Evolutionary conservation across 2,888 invertebrate genomes (phyloP), one percentile per base, ranked within the genome.

Genomic region (Branchipolynoe longqiensis): DNA sequence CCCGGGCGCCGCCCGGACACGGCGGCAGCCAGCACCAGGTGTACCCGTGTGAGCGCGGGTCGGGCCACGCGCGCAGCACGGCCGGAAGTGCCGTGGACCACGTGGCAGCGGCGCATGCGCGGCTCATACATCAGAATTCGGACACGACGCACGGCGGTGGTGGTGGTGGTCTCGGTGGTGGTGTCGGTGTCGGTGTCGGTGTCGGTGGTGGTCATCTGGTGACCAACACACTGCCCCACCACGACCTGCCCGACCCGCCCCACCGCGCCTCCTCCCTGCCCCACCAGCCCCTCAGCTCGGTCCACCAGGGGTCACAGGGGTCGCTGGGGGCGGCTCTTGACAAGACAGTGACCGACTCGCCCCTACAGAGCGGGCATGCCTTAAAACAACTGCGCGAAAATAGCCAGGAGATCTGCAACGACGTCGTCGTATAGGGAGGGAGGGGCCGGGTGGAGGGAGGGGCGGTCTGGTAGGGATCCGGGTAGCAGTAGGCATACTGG

Each of bases 221-320:
- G 36, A 25, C 25, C 62, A 25, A 62, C 62, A 18, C 1, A 33
- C 38, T 22, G 22, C 36, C 3, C 14, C 12, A 40, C 54, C 78
- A 78, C 78, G 48, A 41, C 31, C 54, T 78, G 41, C 78, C 78
- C 6, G 48, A 78, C 54, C 78, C 78, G n/a, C 78, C 78, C 8
- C 78, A 78, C 78, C 41, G 78, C 48, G 78, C 78, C 41, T 78
- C 78, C 54, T 78, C 78, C 54, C 31, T 78, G 31, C 78, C 78
- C 78, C 78, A 78, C 54, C 78, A 78, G 28, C 78, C 78, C 78
- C 78, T 78, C 54, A 31, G 31, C 25, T 14, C 78, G 48, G 78
- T 48, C 78, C 28, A 41, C 31, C 69, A 69, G 69, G 69, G 69
- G 36, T 78, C 78, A 0, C 74, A 74, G 40, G 54, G 48, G 25